Evolutionary conservation across 2,113 vertebrate species (phyloP), one percentile per base, ranked within the genome.

Genomic region (Ophthalmolycus amberensis): DNA sequence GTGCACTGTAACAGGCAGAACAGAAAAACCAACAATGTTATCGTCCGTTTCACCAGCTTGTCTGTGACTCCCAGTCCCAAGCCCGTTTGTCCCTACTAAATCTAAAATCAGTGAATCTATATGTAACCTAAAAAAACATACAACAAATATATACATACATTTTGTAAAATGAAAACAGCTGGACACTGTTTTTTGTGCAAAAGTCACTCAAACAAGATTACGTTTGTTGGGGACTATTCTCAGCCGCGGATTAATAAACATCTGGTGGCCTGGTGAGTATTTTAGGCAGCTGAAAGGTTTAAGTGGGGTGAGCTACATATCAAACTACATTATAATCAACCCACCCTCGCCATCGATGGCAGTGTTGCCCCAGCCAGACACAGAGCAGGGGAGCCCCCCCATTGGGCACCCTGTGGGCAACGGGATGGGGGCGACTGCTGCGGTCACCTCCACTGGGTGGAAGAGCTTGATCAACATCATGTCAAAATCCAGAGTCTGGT

Each of bases 401-500:
- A 40, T 9, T 0, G 91, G 91, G 71, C 93, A 95, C n/a, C 65
- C 65, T 1, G 59, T 68, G 52, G 94, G 90, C 77, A 94, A 63
- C 1, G 85, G 2, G 29, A 95, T 84, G 16, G 85, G 92, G 42
- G 72, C 75, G 11, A 94, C 94, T 1, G 85, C 54, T 3, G 71
- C 20, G 0, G 88, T 93, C 75, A 93, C 66, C 74, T 81, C 87
- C 58, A 91, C 90, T 0, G 93, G 90, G 44, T 94, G 91, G 86
- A 71, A 94, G 65, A 95, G 89, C 85, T 95, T 93, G 83, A 95
- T 88, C 83, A 95, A 78, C 94, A 95, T 95, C 56, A 95, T 92
- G 79, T 94, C 91, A 5, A 82, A 94, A 85, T 94, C 94, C 83
- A 95, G 74, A 29, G 93, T 94, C 86, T 93, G 91, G 86, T 95